phyloP scores from a whole-genome alignment of 2,113 vertebrate genomes.

The Lota lota region DNA sequence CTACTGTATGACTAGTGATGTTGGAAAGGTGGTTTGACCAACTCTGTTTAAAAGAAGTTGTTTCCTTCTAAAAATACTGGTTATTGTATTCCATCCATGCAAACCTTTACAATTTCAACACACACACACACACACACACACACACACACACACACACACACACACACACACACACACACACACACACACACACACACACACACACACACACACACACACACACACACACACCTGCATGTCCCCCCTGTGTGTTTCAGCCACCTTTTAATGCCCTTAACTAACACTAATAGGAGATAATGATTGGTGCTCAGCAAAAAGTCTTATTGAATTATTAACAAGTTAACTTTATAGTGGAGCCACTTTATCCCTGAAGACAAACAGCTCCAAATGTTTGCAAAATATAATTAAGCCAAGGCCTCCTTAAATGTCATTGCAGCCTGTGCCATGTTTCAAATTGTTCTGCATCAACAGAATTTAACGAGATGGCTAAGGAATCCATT shows the following conservation, averaged over 20 bases:
- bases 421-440: slow-evolving; percentile 99
- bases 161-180: too few relatives aligned
- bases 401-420: slow-evolving; percentile 99
- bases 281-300: slow-evolving; percentile 78
- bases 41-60: too few relatives aligned
- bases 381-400: slow-evolving; percentile 97
- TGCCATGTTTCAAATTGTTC: slow-evolving; percentile 99
- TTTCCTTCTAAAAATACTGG: too few relatives aligned
- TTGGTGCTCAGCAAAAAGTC: slow-evolving; percentile 71
- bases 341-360: slow-evolving; percentile 98
- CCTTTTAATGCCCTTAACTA: slow-evolving; percentile 76
- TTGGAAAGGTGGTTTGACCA: too few relatives aligned
- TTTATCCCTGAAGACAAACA: slow-evolving; percentile 99
- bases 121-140: too few relatives aligned
- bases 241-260: slow-evolving; percentile 62
- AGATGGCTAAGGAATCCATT: slow-evolving; percentile 98
- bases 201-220: too few relatives aligned
- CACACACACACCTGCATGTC: slow-evolving; percentile 47
- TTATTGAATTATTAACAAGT: slow-evolving; percentile 90
- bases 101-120: too few relatives aligned
- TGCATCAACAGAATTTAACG: slow-evolving; percentile 99
- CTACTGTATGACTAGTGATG: too few relatives aligned
- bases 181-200: too few relatives aligned
- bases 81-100: too few relatives aligned
- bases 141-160: too few relatives aligned